Base-by-base conservation (phyloP, 2,888 invertebrate genomes). In the Ormyrus labotus region DNA sequence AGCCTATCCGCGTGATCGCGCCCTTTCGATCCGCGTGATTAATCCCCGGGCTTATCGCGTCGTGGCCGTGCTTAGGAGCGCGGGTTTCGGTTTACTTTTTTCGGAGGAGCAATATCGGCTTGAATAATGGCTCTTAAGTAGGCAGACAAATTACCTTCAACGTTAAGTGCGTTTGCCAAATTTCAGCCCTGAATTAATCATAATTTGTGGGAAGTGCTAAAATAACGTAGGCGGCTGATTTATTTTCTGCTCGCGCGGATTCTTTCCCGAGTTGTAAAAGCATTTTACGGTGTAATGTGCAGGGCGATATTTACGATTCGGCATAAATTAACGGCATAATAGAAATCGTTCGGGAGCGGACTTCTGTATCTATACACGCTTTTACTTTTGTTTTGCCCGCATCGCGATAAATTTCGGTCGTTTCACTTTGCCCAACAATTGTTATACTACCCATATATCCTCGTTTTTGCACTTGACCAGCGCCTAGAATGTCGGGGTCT, bases 1-100 rank as follows among this genome's bases (percentile, higher is more conserved):
- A 34, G 34, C 58, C n/a, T 19, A 34, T 3, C 67, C 3, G 53
- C 9, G 51, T 48, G 53, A 76, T 77, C 70, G 70, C 47, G n/a
- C 71, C 72, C 34, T 55, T 68, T 72, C 53, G 70, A 78, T 71
- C 60, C 55, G 53, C 67, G 8, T 64, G 51, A 78, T 67, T 78
- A 78, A 78, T 72, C 34, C 6, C 7, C 53, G 55, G 50, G 78
- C 78, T 78, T 78, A 78, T 78, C 78, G 71, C 2, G 11, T 34
- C 34, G 34, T 34, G 6, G 45, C 55, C 55, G 1, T 47, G 57
- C 19, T 65, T 78, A 71, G 64, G 64, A 63, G 34, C 34, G 5
- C 51, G 48, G 34, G 34, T 5, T 48, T 58, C 9, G n/a, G 61
- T 13, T 61, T 8, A 58, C 60, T 19, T 53, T 64, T 71, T 71